Base-by-base conservation (phyloP, 2,888 invertebrate species). In the Drosophila mettleri region DNA sequence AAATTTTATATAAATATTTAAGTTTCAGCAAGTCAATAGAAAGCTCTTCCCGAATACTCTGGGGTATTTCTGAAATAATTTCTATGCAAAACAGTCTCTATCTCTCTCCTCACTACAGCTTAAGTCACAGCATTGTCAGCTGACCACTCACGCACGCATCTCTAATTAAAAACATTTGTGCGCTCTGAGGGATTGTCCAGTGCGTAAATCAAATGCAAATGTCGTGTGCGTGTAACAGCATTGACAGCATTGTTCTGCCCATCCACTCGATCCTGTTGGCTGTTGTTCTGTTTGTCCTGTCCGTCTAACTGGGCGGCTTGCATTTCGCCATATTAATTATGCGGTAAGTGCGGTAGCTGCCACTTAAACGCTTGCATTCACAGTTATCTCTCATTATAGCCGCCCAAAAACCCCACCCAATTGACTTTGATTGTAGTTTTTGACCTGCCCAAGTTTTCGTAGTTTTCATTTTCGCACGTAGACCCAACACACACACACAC, bases 201-300 rank as follows among this genome's bases (percentile, higher is more conserved):
- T 80, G 80, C 77, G 87, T 88, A 84, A 83, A 88, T 83, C 89
- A 88, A 71, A 86, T 86, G 87, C 89, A 84, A 84, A 84, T 88
- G 81, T 70, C 66, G 52, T 60, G 65, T 61, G 66, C 52, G 73
- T 73, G 80, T 73, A 70, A 65, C 43, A 86, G 88, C 82, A 86
- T 73, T 83, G 88, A 88, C 86, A 76, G 84, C 67, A 67, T 48
- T 82, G 83, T 75, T 58, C 74, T 51, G 68, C 49, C 58, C 36
- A 9, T 46, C 45, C 45, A 9, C 57, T 24, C 60, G 20, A 16
- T 31, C 24, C 33, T n/a, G 52, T n/a, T n/a, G n/a, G 14, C 27
- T 38, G 64, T 66, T 48, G 45, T 38, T 49, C 68, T 80, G 74
- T 63, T 55, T 77, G 52, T 77, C 43, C 59, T 60, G 65, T 7